These are phyloP conservation scores for Sebastes itinus DNA, from an alignment of 2,797 vertebrate species.

Conservation along the genomic window DNA sequence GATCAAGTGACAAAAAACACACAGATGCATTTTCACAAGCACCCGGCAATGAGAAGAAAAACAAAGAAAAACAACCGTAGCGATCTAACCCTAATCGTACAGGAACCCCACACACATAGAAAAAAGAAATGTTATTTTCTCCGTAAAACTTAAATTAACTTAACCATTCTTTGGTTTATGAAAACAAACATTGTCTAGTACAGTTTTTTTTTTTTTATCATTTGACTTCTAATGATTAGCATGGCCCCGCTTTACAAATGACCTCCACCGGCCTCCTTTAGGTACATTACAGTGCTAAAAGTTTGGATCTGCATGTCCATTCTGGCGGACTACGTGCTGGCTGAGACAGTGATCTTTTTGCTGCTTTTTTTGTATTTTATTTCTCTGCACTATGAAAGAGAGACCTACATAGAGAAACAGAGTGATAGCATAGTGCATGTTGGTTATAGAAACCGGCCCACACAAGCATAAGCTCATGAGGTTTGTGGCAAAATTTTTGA, in stretches of 20 bases:
- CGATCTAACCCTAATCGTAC: slow-evolving; percentile 50
- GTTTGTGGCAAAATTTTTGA: slow-evolving; percentile 25
- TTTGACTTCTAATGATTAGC: slow-evolving; percentile 54
- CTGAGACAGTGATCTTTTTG: slow-evolving; percentile 30
- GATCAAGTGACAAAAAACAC: slow-evolving; percentile 64
- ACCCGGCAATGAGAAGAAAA: slow-evolving; percentile 62
- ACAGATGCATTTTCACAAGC: slow-evolving; percentile 68
- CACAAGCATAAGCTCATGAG: slow-evolving; percentile 43
- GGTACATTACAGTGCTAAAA: slow-evolving; percentile 36
- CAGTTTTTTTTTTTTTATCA: slow-evolving; percentile 32
- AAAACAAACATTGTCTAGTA: slow-evolving; percentile 71
- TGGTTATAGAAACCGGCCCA: slow-evolving; percentile 43
- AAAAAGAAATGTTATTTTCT: slow-evolving; percentile 59
- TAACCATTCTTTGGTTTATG: slow-evolving; percentile 82
- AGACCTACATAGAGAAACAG: slow-evolving; percentile 34
- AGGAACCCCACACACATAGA: slow-evolving; percentile 49
- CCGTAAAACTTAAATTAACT: slow-evolving; percentile 66
- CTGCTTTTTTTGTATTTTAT: background rate
- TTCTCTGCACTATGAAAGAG: slow-evolving; percentile 32
- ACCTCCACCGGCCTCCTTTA: slow-evolving; percentile 26
- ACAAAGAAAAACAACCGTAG: slow-evolving; percentile 40
- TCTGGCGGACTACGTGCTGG: slow-evolving; percentile 28
- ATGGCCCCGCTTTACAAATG: slow-evolving; percentile 58
- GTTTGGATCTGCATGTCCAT: slow-evolving; percentile 19
- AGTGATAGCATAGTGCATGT: slow-evolving; percentile 58